A percentile compares a stretch with the other conserved stretches of the same genome.
These are phyloP conservation scores for Drosophila pectinifera DNA, from an alignment of 1,140 invertebrate species.

Conservation along the genomic window DNA sequence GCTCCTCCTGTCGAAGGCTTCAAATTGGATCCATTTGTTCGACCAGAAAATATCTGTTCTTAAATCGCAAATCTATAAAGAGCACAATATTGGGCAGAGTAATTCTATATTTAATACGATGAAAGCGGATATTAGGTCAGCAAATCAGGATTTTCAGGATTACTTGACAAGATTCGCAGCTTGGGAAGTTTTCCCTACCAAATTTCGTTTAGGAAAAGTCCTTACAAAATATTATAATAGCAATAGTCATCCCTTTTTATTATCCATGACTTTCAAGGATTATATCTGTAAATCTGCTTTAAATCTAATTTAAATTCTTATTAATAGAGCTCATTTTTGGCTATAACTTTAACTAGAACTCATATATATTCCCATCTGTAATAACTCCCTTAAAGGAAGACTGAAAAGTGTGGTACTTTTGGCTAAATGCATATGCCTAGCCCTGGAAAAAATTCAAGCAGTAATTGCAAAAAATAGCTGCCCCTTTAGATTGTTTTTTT, in stretches of 20 bases:
- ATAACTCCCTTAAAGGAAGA: too few species aligned
- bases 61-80: background rate
- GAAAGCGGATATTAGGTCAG: background rate
- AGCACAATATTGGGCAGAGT: background rate
- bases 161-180: background rate
- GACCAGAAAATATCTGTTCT: constrained; percentile 8
- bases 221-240: background rate
- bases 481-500: too few species aligned
- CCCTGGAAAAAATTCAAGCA: background rate
- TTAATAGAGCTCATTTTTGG: too few species aligned
- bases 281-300: background rate
- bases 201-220: background rate
- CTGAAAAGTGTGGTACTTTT: background rate
- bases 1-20: background rate
- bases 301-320: background rate
- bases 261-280: too few species aligned
- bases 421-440: background rate
- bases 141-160: background rate
- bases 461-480: background rate
- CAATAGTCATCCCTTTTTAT: too few species aligned
- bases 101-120: background rate
- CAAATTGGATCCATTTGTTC: constrained; percentile 7
- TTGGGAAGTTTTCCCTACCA: background rate
- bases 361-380: background rate
- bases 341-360: background rate